Evolutionary conservation across 2,888 invertebrate genomes (phyloP), one percentile per base, ranked within the genome.

Genomic region (Maniola hyperantus): DNA sequence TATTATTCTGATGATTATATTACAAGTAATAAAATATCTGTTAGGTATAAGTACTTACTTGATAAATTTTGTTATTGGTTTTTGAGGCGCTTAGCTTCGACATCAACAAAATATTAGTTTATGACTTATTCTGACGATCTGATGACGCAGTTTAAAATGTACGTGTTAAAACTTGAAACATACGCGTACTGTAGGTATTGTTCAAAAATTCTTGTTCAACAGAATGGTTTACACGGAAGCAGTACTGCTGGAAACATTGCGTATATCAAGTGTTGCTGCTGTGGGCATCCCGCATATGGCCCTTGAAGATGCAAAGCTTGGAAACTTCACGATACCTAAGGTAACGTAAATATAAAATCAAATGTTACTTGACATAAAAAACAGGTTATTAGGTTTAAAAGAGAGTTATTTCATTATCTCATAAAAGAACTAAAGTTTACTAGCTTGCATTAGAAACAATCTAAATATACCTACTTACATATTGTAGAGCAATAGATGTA

Each of bases 281-380:
- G 94, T 97, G 76, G 95, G 96, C n/a, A 94, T 97, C 50, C 96
- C 97, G 0, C 97, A 97, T 81, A 93, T 96, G 82, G 96, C 97
- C 0, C 77, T 95, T 1, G 94, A 93, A 65, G 95, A 97, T 69
- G 95, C 97, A 0, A 89, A 88, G 1, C 91, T 97, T 1, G 93
- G 94, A 68, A 95, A 96, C 66, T 95, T 95, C 79, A 84, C 93
- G 66, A 95, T 97, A 82, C 96, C 96, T 11, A 97, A 97, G 93
- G 96, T 96, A 89, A 77, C 15, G 48, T 2, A n/a, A 46, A 26
- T 66, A 36, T 8, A 20, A 11, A 39, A 13, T 6, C 15, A 15
- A 46, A 6, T 18, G 6, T 26, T 26, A 26, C 26, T 26, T 26
- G 26, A 26, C n/a, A n/a, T n/a, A n/a, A n/a, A n/a, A n/a, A n/a